These are phyloP conservation scores for Bombus breviceps DNA, from an alignment of 1,140 invertebrate genomes.

Conservation along the genomic window DNA sequence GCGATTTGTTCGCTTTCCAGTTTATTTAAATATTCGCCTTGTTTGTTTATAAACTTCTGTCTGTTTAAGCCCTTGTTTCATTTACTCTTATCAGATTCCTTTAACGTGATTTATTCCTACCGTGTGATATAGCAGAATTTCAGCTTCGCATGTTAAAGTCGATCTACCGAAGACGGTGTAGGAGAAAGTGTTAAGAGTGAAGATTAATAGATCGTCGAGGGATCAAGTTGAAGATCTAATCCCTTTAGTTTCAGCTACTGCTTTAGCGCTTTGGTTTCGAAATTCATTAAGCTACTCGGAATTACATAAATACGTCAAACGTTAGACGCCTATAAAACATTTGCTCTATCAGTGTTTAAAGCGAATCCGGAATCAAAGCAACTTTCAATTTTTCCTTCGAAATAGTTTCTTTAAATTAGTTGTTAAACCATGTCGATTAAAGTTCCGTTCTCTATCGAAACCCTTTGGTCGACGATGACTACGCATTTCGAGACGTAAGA, in stretches of 20 bases:
- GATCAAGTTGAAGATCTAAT: not conserved
- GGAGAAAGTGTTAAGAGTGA: not conserved
- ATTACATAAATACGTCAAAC: no score
- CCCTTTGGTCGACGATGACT: not conserved
- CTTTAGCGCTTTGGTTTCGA: not conserved
- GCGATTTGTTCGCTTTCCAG: not conserved
- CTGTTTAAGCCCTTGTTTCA: no score
- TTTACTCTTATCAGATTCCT: no score
- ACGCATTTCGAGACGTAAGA: not conserved
- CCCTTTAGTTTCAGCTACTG: not conserved
- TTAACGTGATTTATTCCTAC: no score
- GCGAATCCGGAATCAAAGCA: not conserved
- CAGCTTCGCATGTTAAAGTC: not conserved
- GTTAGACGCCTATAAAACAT: no score
- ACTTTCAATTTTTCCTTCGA: no score
- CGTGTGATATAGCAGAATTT: not conserved
- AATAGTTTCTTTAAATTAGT: not conserved
- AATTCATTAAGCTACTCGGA: no score
- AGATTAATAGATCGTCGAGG: slow-evolving; percentile 1
- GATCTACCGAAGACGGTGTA: no score
- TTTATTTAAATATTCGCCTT: no score
- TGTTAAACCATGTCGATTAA: not conserved
- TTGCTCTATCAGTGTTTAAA: no score
- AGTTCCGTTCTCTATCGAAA: not conserved
- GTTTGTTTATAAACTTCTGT: no score